Percentiles rank a stretch among this genome's conserved stretches.
These are phyloP conservation scores for Neodontobutis hainanensis DNA, from an alignment of 2,113 vertebrate species.

Conservation along the genomic window DNA sequence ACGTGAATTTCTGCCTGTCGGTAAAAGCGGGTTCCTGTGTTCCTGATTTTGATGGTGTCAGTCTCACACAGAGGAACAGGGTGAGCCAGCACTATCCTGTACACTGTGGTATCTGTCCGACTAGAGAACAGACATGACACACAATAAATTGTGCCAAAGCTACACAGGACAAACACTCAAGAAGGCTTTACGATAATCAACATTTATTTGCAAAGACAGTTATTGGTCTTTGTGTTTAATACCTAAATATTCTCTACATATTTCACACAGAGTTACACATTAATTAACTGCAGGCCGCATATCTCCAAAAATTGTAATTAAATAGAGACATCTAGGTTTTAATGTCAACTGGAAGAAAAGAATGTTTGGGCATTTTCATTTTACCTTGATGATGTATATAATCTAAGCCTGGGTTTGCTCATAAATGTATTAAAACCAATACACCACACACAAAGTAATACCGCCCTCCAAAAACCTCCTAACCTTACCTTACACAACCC, in stretches of 20 bases:
- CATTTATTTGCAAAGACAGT: constrained; percentile 20
- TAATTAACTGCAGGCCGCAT: too few species aligned
- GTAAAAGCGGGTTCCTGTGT: constrained; percentile 73
- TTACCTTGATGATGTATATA: too few species aligned
- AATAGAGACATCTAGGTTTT: too few species aligned
- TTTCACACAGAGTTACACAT: too few species aligned
- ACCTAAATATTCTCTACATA: background rate
- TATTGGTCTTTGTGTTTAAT: constrained; percentile 4
- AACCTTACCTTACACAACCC: constrained; percentile 8
- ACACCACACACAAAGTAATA: background rate
- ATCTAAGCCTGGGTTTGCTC: too few species aligned
- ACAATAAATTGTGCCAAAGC: constrained; percentile 4
- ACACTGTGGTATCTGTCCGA: constrained; percentile 43
- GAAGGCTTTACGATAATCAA: background rate
- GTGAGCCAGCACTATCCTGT: constrained; percentile 67
- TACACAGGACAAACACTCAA: background rate
- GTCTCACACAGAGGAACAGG: constrained; percentile 68
- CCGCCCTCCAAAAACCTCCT: background rate
- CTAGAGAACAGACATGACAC: constrained; percentile 55
- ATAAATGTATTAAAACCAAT: background rate
- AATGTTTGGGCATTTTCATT: too few species aligned
- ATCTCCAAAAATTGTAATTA: too few species aligned
- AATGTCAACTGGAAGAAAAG: too few species aligned
- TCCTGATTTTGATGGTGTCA: constrained; percentile 69
- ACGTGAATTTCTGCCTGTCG: constrained; percentile 73